A percentile compares a stretch with the other conserved stretches of the same genome.
Conservation (phyloP, 1,140 invertebrate species). For the Macrobrachium nipponense region DNA sequence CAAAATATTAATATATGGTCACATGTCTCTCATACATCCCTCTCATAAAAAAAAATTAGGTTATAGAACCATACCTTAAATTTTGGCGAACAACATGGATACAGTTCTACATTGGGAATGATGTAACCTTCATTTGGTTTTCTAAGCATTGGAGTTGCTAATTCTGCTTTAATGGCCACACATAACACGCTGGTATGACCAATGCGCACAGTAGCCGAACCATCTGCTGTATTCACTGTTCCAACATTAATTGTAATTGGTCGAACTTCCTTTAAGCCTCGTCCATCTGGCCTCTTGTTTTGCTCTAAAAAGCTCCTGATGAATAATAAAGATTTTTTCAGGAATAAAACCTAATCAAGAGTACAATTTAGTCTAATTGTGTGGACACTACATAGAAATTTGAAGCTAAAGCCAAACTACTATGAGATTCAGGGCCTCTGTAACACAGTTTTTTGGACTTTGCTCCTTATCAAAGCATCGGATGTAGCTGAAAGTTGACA, state of each 20-base stretch:
- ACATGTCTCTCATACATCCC: not conserved
- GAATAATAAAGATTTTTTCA: not conserved
- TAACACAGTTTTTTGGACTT: too few relatives aligned
- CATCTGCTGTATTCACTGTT: slow-evolving; percentile 57
- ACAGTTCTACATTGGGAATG: slow-evolving; percentile 62
- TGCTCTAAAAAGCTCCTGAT: slow-evolving; percentile 58
- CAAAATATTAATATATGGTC: not conserved
- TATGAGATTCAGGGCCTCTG: too few relatives aligned
- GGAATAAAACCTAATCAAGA: not conserved
- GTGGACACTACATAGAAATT: not conserved
- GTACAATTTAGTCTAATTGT: not conserved
- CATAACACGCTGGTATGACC: slow-evolving; percentile 66
- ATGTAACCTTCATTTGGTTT: slow-evolving; percentile 59
- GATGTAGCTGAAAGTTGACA: too few relatives aligned
- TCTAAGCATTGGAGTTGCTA: slow-evolving; percentile 49
- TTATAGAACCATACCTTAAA: slow-evolving; percentile 51
- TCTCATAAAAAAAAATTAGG: not conserved
- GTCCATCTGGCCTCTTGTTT: slow-evolving; percentile 54
- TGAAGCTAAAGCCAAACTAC: not conserved
- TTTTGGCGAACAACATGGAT: slow-evolving; percentile 58
- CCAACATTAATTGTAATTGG: slow-evolving; percentile 56
- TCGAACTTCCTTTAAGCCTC: slow-evolving; percentile 41
- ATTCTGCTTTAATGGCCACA: slow-evolving; percentile 67
- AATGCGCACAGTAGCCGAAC: slow-evolving; percentile 60
- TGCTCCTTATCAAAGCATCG: too few relatives aligned